Base-by-base conservation (phyloP, 1,140 invertebrate genomes). In the Phthorimaea operculella region DNA sequence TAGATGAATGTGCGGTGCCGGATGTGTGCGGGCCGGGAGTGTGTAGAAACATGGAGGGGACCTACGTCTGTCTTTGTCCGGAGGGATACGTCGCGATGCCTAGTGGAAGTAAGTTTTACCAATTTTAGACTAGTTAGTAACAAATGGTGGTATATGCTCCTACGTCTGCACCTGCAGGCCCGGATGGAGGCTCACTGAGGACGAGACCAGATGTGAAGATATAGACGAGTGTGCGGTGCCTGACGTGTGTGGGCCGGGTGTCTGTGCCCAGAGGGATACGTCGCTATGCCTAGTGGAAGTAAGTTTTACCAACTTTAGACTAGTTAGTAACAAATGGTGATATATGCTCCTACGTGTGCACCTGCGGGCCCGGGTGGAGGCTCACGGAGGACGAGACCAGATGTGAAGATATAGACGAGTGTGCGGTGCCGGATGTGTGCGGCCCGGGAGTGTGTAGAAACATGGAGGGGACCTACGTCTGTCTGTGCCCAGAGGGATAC, bases 321-420 rank as follows among this genome's bases (percentile, higher is more conserved):
- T 28, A 28, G n/a, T n/a, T n/a, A n/a, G n/a, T n/a, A n/a, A n/a
- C n/a, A n/a, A n/a, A n/a, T n/a, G n/a, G n/a, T n/a, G n/a, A n/a
- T n/a, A n/a, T n/a, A n/a, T n/a, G 93, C 0, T 92, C 90, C 15
- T 96, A 92, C 83, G 90, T 92, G 65, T 96, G 94, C 74, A 88
- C 91, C 58, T 96, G 94, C 77, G 90, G 92, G 60, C 83, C 86
- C 8, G 94, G 94, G 16, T 95, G 91, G 81, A 79, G 87, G 33
- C 85, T 96, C 14, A 90, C 94, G 63, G 81, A 83, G 1, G 89
- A 86, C 53, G 90, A 90, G 57, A 90, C 87, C 56, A 88, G 87
- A 55, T 97, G 95, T 83, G 83, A 93, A 51, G 94, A 97, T 83
- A 88, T 95, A 33, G 89, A 97, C 82, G 95, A 97, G 79, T 97